Conservation (phyloP, 64 coral and sea anemone species). For the Pocillopora verrucosa region DNA sequence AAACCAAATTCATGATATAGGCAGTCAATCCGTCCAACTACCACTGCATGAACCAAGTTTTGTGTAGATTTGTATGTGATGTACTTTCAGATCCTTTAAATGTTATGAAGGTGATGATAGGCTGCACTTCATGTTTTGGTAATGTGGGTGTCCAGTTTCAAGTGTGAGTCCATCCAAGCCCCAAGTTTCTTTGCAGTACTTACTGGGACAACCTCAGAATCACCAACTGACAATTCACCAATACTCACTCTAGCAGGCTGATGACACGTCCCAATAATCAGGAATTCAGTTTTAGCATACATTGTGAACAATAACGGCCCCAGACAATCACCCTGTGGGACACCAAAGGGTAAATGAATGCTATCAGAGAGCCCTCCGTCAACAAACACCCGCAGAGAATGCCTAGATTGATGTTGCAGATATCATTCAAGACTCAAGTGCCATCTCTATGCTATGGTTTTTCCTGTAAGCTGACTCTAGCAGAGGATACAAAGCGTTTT, state of each 20-base stretch:
- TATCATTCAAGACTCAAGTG: slow-evolving; percentile 39
- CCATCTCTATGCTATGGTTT: slow-evolving; percentile 41
- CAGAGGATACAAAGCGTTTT: slow-evolving; percentile 12
- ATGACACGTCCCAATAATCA: slow-evolving; percentile 6
- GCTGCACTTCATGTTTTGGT: slow-evolving; percentile 9
- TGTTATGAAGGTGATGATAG: slow-evolving; percentile 21
- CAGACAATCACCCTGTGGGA: neutral
- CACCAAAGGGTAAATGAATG: neutral
- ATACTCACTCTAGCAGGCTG: neutral
- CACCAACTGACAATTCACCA: too few species aligned
- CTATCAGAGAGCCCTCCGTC: neutral
- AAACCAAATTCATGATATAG: too few species aligned
- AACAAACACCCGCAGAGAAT: neutral
- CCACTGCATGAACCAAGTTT: neutral
- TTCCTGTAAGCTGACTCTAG: slow-evolving; percentile 32
- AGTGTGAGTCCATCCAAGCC: slow-evolving; percentile 5
- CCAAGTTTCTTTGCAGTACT: slow-evolving; percentile 1
- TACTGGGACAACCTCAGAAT: too few species aligned
- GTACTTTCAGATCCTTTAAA: slow-evolving; percentile 18
- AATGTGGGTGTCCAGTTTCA: neutral
- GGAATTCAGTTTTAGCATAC: slow-evolving; percentile 1
- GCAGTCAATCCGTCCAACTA: neutral
- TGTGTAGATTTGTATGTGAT: neutral
- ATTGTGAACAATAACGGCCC: neutral
- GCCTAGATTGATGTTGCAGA: slow-evolving; percentile 24